These are phyloP conservation scores for Diachasma alloeum DNA, from an alignment of 1,140 invertebrate genomes.

Conservation along the genomic window DNA sequence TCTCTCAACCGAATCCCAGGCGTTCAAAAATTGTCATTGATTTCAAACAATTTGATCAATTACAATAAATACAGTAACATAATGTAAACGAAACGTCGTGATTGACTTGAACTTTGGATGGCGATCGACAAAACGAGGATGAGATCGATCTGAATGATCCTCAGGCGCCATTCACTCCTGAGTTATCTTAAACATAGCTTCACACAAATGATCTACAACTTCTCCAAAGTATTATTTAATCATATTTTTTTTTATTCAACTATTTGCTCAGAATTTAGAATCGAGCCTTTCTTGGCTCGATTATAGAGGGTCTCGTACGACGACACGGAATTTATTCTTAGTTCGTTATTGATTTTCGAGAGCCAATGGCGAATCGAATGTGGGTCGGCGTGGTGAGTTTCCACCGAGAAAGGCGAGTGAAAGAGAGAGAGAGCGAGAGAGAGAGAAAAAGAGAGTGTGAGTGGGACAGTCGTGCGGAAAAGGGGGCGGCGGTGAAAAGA, in stretches of 20 bases:
- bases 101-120: slow-evolving; percentile 22
- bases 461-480: background rate
- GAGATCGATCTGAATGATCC: slow-evolving; percentile 27
- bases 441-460: background rate
- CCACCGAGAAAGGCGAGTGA: slow-evolving; percentile 12
- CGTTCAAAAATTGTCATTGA: background rate
- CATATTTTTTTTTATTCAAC: background rate
- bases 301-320: slow-evolving; percentile 25
- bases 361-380: slow-evolving; percentile 33
- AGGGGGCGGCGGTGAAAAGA: background rate
- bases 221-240: background rate
- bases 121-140: slow-evolving; percentile 28
- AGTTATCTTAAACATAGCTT: background rate
- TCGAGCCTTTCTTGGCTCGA: slow-evolving; percentile 17
- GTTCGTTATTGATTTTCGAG: slow-evolving; percentile 32
- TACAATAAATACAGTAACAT: background rate
- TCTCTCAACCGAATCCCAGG: slow-evolving; percentile 45
- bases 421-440: background rate
- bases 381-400: slow-evolving; percentile 30
- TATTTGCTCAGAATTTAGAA: slow-evolving; percentile 9
- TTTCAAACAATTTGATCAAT: background rate
- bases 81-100: slow-evolving; percentile 5
- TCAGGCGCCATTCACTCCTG: background rate
- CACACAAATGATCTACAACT: background rate
- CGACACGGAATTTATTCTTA: slow-evolving; percentile 34